A percentile compares a stretch with the other conserved stretches of the same genome.
Evolutionary conservation across 1,140 invertebrate genomes (phyloP).

Genomic region (Bradynema listronoti): DNA sequence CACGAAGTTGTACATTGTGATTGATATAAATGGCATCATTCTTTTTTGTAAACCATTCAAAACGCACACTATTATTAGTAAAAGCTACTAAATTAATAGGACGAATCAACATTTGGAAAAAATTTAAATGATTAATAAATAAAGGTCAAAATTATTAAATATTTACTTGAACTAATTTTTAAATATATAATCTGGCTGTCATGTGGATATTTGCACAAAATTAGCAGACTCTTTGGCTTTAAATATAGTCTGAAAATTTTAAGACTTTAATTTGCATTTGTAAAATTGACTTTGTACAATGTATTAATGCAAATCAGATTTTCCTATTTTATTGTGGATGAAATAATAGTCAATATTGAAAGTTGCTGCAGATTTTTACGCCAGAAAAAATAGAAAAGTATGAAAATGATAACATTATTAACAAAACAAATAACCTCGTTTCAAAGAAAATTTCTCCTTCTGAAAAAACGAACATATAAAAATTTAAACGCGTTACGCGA

Average conservation of each 20-base stretch:
- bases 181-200: constrained; percentile 46
- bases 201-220: constrained; percentile 56
- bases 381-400: no score
- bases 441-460: constrained; percentile 54
- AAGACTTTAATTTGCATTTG: no score
- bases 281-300: no score
- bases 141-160: background rate
- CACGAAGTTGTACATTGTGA: constrained; percentile 47
- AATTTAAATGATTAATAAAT: background rate
- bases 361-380: no score
- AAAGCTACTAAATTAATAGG: constrained; percentile 45
- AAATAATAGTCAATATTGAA: no score
- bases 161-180: constrained; percentile 52
- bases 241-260: constrained; percentile 51
- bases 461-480: constrained; percentile 55
- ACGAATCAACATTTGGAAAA: background rate
- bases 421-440: no score
- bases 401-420: no score
- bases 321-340: no score
- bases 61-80: constrained; percentile 40
- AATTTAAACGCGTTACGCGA: constrained; percentile 52
- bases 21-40: constrained; percentile 47
- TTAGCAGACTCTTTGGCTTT: constrained; percentile 47
- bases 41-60: constrained; percentile 47
- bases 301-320: no score